phyloP scores from a whole-genome alignment of 2,113 vertebrate genomes.

The Centropristis striata region DNA sequence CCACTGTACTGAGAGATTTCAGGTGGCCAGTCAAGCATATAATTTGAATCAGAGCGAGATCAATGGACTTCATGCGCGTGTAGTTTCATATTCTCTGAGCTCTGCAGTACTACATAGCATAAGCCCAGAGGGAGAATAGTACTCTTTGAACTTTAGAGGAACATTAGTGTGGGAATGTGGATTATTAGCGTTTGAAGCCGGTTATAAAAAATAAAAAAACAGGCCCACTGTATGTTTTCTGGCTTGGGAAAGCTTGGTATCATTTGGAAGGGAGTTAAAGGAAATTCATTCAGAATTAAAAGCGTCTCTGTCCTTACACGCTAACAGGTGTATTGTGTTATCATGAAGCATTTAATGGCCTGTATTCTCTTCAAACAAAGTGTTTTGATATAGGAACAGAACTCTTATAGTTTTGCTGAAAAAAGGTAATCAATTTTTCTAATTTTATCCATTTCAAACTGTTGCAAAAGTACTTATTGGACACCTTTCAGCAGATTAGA shows the following conservation, averaged over 20 bases:
- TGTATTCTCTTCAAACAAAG: background rate
- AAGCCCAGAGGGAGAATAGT: slow-evolving; percentile 30
- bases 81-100: slow-evolving; percentile 47
- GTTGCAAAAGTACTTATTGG: background rate
- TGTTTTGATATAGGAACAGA: no score
- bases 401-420: no score
- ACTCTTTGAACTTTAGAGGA: slow-evolving; percentile 54
- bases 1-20: slow-evolving; percentile 41
- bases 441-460: background rate
- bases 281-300: background rate
- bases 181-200: slow-evolving; percentile 43
- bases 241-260: background rate
- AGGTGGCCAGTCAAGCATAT: slow-evolving; percentile 41
- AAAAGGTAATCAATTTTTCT: no score
- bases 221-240: background rate
- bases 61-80: slow-evolving; percentile 25
- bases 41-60: slow-evolving; percentile 55
- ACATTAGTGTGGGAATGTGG: slow-evolving; percentile 42
- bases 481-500: background rate
- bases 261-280: background rate
- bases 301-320: background rate
- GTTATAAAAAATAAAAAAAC: slow-evolving; percentile 57
- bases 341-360: background rate
- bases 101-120: slow-evolving; percentile 13
- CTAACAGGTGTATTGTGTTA: background rate